phyloP scores from a whole-genome alignment of 1,140 invertebrate genomes.

The Portunus trituberculatus region DNA sequence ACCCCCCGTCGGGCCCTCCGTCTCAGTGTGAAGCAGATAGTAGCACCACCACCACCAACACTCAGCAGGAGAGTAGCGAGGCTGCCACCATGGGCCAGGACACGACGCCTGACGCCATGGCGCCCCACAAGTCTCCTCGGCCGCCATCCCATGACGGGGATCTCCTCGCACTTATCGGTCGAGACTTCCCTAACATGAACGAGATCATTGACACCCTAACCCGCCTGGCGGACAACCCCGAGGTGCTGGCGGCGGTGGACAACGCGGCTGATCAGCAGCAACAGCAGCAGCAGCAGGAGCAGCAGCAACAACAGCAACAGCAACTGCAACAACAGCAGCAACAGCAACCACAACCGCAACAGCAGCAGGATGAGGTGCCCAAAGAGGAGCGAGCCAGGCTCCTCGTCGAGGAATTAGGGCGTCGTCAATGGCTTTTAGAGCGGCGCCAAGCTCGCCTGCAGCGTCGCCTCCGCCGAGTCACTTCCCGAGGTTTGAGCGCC shows the following conservation, averaged over 20 bases:
- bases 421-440: conserved; percentile 85
- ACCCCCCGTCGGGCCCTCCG: conserved; percentile 62
- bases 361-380: conserved; percentile 24
- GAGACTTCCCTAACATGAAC: conserved; percentile 67
- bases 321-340: background rate
- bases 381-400: conserved; percentile 80
- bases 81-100: conserved; percentile 55
- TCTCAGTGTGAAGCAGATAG: background rate
- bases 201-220: conserved; percentile 70
- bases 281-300: background rate
- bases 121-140: conserved; percentile 49
- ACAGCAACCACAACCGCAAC: background rate
- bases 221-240: conserved; percentile 68
- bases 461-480: conserved; percentile 87
- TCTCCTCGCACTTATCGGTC: conserved; percentile 65
- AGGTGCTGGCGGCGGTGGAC: conserved; percentile 64
- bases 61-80: background rate
- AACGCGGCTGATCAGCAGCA: background rate
- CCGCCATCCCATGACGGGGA: conserved; percentile 59
- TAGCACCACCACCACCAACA: background rate
- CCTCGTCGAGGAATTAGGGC: conserved; percentile 80
- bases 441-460: conserved; percentile 86
- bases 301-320: no score
- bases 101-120: conserved; percentile 39
- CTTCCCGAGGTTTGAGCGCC: conserved; percentile 86